Evolutionary conservation across 2,888 invertebrate species (phyloP).

Genomic region (Tineola bisselliella): DNA sequence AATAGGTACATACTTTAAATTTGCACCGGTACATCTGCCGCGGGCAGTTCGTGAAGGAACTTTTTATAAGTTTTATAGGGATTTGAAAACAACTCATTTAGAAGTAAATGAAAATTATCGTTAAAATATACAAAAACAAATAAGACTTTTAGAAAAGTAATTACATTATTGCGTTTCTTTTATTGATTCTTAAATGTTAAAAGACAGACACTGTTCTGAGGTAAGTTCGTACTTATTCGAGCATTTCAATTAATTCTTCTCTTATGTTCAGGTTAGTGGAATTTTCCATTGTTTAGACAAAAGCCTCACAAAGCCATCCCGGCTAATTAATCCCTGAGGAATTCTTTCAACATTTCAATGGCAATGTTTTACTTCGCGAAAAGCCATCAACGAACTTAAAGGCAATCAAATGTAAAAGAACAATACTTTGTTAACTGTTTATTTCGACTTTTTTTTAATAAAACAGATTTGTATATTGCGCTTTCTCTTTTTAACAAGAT

Average conservation of each 20-base stretch:
- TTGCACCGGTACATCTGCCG: conserved; percentile 52
- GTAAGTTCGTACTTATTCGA: conserved; percentile 24
- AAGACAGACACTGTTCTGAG: conserved; percentile 16
- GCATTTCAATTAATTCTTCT: conserved; percentile 48
- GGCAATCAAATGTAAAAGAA: conserved; percentile 1
- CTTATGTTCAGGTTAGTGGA: conserved; percentile 33
- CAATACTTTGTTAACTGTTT: background rate
- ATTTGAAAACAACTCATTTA: conserved; percentile 41
- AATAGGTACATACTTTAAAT: conserved; percentile 60
- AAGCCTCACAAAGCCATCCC: conserved; percentile 43
- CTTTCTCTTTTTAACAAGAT: no score
- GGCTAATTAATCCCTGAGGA: conserved; percentile 53
- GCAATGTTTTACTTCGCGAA: background rate
- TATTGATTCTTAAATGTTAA: conserved; percentile 17
- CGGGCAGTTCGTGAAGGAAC: conserved; percentile 46
- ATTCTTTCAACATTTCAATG: conserved; percentile 42
- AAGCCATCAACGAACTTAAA: background rate
- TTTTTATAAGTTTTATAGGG: conserved; percentile 46
- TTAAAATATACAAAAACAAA: no score
- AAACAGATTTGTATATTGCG: background rate
- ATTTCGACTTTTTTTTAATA: background rate
- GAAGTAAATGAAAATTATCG: background rate
- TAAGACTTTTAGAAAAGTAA: background rate
- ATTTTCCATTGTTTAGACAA: conserved; percentile 40
- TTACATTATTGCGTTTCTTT: background rate